These are phyloP conservation scores for Umimayanthus chanpuru DNA, from an alignment of 92 coral and sea anemone species.

Conservation along the genomic window DNA sequence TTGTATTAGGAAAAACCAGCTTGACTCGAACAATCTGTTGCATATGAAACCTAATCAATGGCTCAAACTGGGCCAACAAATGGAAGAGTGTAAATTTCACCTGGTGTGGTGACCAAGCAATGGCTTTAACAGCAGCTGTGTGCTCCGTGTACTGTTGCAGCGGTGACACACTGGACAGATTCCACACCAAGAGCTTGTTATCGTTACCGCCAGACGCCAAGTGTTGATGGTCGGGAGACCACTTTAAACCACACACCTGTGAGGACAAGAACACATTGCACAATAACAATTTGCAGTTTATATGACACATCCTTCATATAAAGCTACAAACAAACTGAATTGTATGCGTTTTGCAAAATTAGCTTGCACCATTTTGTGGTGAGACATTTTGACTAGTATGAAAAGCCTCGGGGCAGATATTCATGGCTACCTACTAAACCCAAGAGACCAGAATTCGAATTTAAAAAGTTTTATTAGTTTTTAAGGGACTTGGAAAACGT, in stretches of 20 bases:
- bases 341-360: background rate
- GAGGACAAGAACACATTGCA: background rate
- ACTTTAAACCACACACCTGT: slow-evolving; percentile 96
- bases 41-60: too few species aligned
- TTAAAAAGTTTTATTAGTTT: too few species aligned
- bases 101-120: slow-evolving; percentile 99
- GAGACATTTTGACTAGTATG: too few species aligned
- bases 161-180: slow-evolving; percentile 73
- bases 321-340: background rate
- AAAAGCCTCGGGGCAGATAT: too few species aligned
- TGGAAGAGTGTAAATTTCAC: slow-evolving; percentile 43
- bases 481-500: too few species aligned
- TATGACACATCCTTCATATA: too few species aligned
- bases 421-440: too few species aligned
- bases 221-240: slow-evolving; percentile 99
- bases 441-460: too few species aligned
- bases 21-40: too few species aligned
- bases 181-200: slow-evolving; percentile 95
- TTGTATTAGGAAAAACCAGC: too few species aligned
- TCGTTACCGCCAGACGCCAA: slow-evolving; percentile 99
- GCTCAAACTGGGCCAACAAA: background rate
- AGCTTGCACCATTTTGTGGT: background rate
- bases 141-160: slow-evolving; percentile 97
- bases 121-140: slow-evolving; percentile 98
- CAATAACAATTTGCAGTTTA: background rate